Evolutionary conservation across 2,113 vertebrate species (phyloP).

Genomic region (Hemibagrus wyckioides): DNA sequence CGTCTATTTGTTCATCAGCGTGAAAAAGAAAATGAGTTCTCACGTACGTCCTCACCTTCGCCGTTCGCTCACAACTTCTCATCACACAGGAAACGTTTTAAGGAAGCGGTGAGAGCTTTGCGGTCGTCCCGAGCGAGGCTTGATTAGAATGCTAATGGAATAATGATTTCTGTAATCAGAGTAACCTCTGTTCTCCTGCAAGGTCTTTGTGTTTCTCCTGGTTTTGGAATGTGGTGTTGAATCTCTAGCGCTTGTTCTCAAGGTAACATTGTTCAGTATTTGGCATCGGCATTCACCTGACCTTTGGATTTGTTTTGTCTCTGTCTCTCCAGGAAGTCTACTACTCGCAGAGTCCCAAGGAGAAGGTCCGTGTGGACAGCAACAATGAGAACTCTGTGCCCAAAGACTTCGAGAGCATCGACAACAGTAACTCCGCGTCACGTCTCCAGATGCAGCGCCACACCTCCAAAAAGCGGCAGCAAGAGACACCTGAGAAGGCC

Average conservation of each 20-base stretch:
- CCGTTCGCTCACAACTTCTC: not conserved
- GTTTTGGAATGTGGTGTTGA: not conserved
- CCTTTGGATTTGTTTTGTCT: slow-evolving; percentile 51
- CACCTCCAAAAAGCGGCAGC: slow-evolving; percentile 79
- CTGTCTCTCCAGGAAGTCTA: slow-evolving; percentile 81
- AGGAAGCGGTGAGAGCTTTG: not conserved
- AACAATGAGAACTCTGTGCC: slow-evolving; percentile 99
- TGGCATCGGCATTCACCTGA: slow-evolving; percentile 20
- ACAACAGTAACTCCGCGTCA: slow-evolving; percentile 96
- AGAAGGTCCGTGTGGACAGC: slow-evolving; percentile 90
- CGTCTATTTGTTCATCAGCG: no score
- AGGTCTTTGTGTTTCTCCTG: not conserved
- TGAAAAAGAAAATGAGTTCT: not conserved
- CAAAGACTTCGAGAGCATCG: slow-evolving; percentile 97
- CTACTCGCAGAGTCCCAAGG: slow-evolving; percentile 93
- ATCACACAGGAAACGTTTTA: not conserved
- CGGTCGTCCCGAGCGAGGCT: not conserved
- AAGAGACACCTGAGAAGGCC: slow-evolving; percentile 79
- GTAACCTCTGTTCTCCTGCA: not conserved
- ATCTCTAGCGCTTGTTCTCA: not conserved
- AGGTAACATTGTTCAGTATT: not conserved
- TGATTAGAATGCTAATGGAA: slow-evolving; percentile 12
- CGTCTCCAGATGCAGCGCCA: slow-evolving; percentile 87
- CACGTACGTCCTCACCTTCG: not conserved
- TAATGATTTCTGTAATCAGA: slow-evolving; percentile 22